These are phyloP conservation scores for Pseudeuparius sepicola DNA, from an alignment of 2,888 invertebrate species.

Conservation along the genomic window DNA sequence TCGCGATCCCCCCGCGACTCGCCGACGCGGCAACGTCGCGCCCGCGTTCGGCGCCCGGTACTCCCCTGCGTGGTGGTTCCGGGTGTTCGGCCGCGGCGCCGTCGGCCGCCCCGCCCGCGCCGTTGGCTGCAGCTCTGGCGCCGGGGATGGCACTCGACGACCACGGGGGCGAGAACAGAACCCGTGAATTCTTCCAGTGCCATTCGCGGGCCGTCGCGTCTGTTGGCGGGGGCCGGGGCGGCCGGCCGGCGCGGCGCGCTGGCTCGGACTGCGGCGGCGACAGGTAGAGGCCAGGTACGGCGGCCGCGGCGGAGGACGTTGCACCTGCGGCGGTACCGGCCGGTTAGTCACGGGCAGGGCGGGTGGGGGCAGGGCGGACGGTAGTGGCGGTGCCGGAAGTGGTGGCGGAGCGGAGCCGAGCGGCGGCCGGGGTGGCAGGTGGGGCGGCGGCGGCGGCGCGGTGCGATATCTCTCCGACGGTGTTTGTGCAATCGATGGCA, in stretches of 20 bases:
- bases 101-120: constrained; percentile 9
- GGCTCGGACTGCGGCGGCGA: constrained; percentile 35
- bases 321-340: constrained; percentile 36
- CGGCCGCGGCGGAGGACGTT: constrained; percentile 36
- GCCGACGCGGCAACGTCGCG: no score
- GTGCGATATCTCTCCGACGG: constrained; percentile 34
- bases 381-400: no score
- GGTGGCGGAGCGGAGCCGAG: constrained; percentile 25
- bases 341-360: no score
- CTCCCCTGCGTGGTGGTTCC: constrained; percentile 2
- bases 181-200: constrained; percentile 83
- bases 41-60: no score
- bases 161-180: constrained; percentile 51
- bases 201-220: constrained; percentile 61
- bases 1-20: no score
- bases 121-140: constrained; percentile 28
- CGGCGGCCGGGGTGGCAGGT: constrained; percentile 19
- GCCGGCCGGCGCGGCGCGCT: constrained; percentile 23
- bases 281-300: constrained; percentile 35
- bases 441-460: constrained; percentile 30
- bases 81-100: constrained; percentile 4
- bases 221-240: constrained; percentile 18
- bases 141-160: constrained; percentile 58
- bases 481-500: no score
- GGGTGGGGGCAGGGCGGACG: no score